phyloP scores from a whole-genome alignment of 2,888 invertebrate genomes.

The Agonopterix subpropinquella region DNA sequence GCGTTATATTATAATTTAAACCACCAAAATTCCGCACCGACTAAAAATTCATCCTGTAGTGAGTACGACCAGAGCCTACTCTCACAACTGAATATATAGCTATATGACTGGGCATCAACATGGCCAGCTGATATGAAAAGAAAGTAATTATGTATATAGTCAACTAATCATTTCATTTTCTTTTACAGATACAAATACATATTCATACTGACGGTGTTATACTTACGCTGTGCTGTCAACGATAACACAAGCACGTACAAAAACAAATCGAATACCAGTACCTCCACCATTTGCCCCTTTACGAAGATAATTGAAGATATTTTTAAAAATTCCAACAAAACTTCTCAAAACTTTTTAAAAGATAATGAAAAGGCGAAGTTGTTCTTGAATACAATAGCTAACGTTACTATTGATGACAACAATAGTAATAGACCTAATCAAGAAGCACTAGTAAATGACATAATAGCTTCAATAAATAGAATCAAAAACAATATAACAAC shows the following conservation, averaged over 20 bases:
- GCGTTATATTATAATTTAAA: too few species aligned
- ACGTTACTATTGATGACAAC: conserved; percentile 36
- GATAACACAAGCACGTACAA: background rate
- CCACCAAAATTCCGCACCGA: too few species aligned
- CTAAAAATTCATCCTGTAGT: too few species aligned
- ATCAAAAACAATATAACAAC: conserved; percentile 56
- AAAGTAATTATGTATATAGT: too few species aligned
- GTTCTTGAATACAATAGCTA: conserved; percentile 75
- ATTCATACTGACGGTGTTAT: conserved; percentile 26
- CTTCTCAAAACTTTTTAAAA: conserved; percentile 26
- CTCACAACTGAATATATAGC: too few species aligned
- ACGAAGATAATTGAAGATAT: conserved; percentile 64
- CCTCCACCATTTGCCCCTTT: conserved; percentile 52
- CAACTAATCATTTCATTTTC: background rate
- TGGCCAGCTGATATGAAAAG: too few species aligned
- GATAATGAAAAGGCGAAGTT: conserved; percentile 71
- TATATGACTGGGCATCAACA: too few species aligned
- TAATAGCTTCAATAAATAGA: conserved; percentile 62
- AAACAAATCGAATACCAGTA: conserved; percentile 12
- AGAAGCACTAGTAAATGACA: conserved; percentile 56
- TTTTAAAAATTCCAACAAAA: conserved; percentile 52
- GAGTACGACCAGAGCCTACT: too few species aligned
- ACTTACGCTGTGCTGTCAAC: conserved; percentile 19
- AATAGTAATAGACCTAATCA: conserved; percentile 39
- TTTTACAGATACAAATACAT: conserved; percentile 47